These are phyloP conservation scores for Hydractinia echinata DNA, from an alignment of 30 jellyfish, hydroid and myxozoan species.

Conservation along the genomic window DNA sequence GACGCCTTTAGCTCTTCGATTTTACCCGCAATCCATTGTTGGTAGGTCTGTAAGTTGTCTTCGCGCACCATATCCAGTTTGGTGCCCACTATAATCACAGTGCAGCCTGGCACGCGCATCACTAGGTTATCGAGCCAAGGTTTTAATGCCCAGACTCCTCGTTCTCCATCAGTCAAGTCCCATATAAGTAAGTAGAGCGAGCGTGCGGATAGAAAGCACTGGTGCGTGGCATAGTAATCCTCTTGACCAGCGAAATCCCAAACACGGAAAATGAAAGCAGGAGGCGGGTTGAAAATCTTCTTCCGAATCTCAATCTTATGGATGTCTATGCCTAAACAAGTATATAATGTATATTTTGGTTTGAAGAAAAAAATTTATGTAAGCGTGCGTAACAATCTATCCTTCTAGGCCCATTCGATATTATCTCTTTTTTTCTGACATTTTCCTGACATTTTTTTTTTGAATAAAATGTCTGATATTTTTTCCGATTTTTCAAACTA, in stretches of 20 bases:
- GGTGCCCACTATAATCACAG: slow-evolving; percentile 80
- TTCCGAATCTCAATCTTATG: slow-evolving; percentile 25
- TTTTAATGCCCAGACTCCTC: slow-evolving; percentile 51
- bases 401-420: too few species aligned
- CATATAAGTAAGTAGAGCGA: slow-evolving; percentile 74
- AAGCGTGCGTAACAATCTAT: too few species aligned
- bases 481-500: too few species aligned
- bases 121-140: slow-evolving; percentile 88
- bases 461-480: too few species aligned
- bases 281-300: neutral
- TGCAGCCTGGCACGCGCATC: slow-evolving; percentile 61
- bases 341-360: neutral
- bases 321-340: slow-evolving; percentile 49
- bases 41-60: neutral
- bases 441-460: too few species aligned
- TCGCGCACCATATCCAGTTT: slow-evolving; percentile 49
- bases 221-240: slow-evolving; percentile 93
- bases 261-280: slow-evolving; percentile 51
- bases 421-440: too few species aligned
- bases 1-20: too few species aligned
- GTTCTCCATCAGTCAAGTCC: slow-evolving; percentile 54
- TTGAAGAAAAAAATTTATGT: neutral
- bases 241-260: slow-evolving; percentile 99
- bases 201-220: slow-evolving; percentile 77
- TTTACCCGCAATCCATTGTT: too few species aligned